These are phyloP conservation scores for Scalopus aquaticus DNA, from an alignment of 2,113 vertebrate genomes.

Conservation along the genomic window DNA sequence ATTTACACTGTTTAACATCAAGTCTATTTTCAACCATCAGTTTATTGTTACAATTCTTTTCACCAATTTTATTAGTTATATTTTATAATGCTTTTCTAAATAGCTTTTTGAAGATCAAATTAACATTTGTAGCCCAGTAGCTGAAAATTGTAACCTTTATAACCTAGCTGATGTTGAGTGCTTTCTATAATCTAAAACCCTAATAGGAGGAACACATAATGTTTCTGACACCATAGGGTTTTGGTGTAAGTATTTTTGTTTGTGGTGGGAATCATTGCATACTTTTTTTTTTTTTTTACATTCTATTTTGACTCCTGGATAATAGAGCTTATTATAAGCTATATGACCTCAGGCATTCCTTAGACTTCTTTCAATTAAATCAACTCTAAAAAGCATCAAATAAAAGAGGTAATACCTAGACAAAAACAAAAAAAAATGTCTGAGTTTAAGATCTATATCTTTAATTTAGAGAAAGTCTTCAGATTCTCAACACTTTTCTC, in stretches of 20 bases:
- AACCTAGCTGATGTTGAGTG: background rate
- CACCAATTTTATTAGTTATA: slow-evolving; percentile 1
- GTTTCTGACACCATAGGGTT: slow-evolving; percentile 44
- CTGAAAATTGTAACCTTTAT: slow-evolving; percentile 20
- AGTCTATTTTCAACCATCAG: background rate
- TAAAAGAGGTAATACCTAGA: background rate
- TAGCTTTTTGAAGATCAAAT: background rate
- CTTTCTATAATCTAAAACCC: slow-evolving; percentile 33
- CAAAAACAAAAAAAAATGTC: slow-evolving; percentile 18
- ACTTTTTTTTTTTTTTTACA: background rate
- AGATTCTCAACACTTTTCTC: background rate
- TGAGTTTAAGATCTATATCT: background rate
- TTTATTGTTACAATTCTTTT: slow-evolving; percentile 40
- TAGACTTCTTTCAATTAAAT: background rate
- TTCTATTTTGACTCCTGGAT: slow-evolving; percentile 21
- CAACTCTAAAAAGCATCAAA: slow-evolving; percentile 31
- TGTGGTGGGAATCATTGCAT: background rate
- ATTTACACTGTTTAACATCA: background rate
- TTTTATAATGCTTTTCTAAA: slow-evolving; percentile 41
- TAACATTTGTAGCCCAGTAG: background rate
- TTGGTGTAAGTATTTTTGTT: slow-evolving; percentile 39
- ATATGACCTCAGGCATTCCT: background rate
- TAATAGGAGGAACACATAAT: slow-evolving; percentile 13
- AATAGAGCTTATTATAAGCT: background rate
- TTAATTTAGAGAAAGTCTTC: slow-evolving; percentile 13